These are phyloP conservation scores for Chloropsis cyanopogon DNA, from an alignment of 2,113 vertebrate genomes.

Conservation along the genomic window DNA sequence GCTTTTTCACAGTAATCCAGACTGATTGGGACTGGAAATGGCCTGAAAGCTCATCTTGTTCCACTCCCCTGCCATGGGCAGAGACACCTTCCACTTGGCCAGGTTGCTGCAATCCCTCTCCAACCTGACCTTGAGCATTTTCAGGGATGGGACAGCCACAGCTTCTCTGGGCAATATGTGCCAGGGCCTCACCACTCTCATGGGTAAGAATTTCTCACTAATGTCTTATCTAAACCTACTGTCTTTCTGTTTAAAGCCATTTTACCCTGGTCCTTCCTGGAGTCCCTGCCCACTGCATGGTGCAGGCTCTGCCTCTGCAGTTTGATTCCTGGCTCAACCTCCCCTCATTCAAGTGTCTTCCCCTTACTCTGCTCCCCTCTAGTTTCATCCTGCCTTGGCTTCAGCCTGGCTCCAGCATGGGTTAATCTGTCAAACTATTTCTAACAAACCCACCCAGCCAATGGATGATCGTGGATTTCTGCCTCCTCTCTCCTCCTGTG, in stretches of 20 bases:
- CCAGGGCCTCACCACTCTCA: neutral
- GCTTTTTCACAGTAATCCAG: neutral
- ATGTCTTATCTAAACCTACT: neutral
- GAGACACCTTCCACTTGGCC: neutral
- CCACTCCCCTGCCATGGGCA: neutral
- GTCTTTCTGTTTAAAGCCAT: neutral
- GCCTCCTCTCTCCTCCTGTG: neutral
- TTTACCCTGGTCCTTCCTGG: neutral
- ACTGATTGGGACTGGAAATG: neutral
- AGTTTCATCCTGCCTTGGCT: neutral
- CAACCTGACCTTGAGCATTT: neutral
- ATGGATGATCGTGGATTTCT: neutral
- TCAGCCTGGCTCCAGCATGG: neutral
- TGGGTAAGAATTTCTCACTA: neutral
- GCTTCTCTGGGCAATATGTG: neutral
- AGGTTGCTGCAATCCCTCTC: neutral
- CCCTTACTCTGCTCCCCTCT: neutral
- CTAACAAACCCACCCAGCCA: neutral
- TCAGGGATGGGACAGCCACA: neutral
- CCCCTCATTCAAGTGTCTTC: neutral
- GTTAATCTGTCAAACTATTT: constrained; percentile 34
- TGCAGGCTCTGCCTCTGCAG: neutral
- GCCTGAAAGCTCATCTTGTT: neutral
- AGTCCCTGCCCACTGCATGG: accelerated
- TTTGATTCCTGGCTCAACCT: neutral